These are phyloP conservation scores for Pterobdella sp. DNA, from an alignment of 2,888 invertebrate genomes.

Conservation along the genomic window DNA sequence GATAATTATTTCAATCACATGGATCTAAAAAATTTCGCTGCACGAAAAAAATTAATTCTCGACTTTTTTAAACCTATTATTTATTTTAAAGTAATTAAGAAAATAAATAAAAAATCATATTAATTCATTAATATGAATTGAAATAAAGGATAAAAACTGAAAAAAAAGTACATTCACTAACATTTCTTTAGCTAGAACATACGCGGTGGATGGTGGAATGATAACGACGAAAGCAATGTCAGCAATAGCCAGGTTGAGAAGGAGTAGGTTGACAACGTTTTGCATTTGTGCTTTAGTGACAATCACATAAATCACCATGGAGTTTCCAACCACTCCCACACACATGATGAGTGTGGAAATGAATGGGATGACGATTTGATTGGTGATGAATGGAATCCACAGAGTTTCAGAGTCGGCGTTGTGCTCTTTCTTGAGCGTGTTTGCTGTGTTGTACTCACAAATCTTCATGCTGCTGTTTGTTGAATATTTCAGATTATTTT, in stretches of 20 bases:
- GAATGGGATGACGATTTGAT: conserved; percentile 26
- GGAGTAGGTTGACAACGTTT: conserved; percentile 74
- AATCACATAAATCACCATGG: conserved; percentile 30
- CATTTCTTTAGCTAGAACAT: conserved; percentile 44
- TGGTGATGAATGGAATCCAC: conserved; percentile 19
- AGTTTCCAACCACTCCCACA: conserved; percentile 27
- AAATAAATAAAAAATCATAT: neutral
- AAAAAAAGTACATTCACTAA: neutral
- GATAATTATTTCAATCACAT: too few species aligned
- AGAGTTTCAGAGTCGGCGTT: too few species aligned
- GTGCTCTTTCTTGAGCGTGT: too few species aligned
- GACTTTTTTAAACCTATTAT: too few species aligned
- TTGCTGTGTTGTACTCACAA: too few species aligned
- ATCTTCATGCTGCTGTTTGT: neutral
- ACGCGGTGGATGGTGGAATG: conserved; percentile 82
- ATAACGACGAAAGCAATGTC: conserved; percentile 79
- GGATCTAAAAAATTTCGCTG: too few species aligned
- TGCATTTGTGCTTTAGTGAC: conserved; percentile 61
- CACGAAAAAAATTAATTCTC: too few species aligned
- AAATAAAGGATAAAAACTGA: neutral
- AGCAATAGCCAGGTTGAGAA: conserved; percentile 76
- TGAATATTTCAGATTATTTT: too few species aligned
- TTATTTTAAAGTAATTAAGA: too few species aligned
- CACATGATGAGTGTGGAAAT: conserved; percentile 28
- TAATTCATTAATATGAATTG: neutral